Evolutionary conservation across 1,140 invertebrate species (phyloP).

Genomic region (Radopholus similis): DNA sequence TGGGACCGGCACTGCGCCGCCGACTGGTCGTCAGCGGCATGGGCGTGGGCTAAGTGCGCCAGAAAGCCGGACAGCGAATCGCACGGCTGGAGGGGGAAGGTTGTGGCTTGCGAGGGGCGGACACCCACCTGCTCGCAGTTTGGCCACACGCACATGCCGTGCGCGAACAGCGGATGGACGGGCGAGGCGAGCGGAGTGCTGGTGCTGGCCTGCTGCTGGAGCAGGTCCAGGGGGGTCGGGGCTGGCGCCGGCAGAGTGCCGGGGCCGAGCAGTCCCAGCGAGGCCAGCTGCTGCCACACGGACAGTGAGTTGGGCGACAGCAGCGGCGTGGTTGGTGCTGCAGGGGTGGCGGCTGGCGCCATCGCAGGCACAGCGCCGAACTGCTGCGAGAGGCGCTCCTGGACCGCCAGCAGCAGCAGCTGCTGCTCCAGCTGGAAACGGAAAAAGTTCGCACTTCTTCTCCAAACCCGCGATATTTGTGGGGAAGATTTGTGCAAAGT

Average conservation of each 20-base stretch:
- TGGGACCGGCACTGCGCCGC: constrained; percentile 46
- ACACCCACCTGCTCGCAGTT: constrained; percentile 40
- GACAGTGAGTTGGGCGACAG: constrained; percentile 3
- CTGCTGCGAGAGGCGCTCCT: constrained; percentile 45
- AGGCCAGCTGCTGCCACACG: constrained; percentile 19
- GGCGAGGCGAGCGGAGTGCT: not conserved
- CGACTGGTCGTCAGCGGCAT: constrained; percentile 42
- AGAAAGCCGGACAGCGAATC: constrained; percentile 46
- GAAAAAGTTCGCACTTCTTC: not conserved
- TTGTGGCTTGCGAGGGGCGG: not conserved
- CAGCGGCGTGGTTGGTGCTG: not conserved
- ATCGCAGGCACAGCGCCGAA: constrained; percentile 2
- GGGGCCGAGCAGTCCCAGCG: constrained; percentile 14
- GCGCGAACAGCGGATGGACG: constrained; percentile 48
- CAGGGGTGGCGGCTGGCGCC: not conserved
- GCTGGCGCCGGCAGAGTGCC: not conserved
- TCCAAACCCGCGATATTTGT: no score
- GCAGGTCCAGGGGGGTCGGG: constrained; percentile 1
- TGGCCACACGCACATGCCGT: constrained; percentile 52
- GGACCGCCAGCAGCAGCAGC: constrained; percentile 43
- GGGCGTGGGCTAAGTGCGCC: constrained; percentile 39
- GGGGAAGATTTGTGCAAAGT: not conserved
- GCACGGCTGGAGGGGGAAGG: constrained; percentile 27
- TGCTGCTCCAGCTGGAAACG: constrained; percentile 29
- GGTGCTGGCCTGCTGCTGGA: constrained; percentile 6